phyloP scores from a whole-genome alignment of 2,113 vertebrate species.

The Notarius lentiginosus region DNA sequence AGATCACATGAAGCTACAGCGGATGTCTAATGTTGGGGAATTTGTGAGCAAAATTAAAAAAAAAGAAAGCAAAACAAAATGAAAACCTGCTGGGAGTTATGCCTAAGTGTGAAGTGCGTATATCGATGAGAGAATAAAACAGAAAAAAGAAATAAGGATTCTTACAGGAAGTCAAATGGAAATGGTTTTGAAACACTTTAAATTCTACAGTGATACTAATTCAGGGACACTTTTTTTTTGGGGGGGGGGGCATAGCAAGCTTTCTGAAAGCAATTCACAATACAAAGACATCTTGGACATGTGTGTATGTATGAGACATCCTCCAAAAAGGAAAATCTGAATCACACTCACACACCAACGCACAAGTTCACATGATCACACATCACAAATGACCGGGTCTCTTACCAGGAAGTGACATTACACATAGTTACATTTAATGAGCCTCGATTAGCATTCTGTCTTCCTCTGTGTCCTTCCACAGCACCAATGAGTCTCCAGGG shows the following conservation, averaged over 20 bases:
- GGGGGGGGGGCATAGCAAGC: not conserved
- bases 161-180: not conserved
- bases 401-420: slow-evolving; percentile 29
- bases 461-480: slow-evolving; percentile 34
- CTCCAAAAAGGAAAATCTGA: slow-evolving; percentile 12
- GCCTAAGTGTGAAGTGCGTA: not conserved
- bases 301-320: not conserved
- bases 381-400: slow-evolving; percentile 38
- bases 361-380: slow-evolving; percentile 21
- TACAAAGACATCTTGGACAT: not conserved
- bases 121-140: not conserved
- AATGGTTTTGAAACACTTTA: not conserved
- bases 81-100: not conserved
- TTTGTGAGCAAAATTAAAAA: not conserved
- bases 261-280: not conserved
- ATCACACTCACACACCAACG: slow-evolving; percentile 4
- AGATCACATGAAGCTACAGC: slow-evolving; percentile 13
- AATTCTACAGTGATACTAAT: not conserved
- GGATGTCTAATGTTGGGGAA: slow-evolving; percentile 15
- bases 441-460: slow-evolving; percentile 54
- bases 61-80: not conserved
- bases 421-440: slow-evolving; percentile 40
- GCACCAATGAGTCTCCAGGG: slow-evolving; percentile 51
- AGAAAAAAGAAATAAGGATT: not conserved
- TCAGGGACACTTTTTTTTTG: not conserved